Evolutionary conservation across 2,797 vertebrate species (phyloP).

Genomic region (Chloroceryle inda): DNA sequence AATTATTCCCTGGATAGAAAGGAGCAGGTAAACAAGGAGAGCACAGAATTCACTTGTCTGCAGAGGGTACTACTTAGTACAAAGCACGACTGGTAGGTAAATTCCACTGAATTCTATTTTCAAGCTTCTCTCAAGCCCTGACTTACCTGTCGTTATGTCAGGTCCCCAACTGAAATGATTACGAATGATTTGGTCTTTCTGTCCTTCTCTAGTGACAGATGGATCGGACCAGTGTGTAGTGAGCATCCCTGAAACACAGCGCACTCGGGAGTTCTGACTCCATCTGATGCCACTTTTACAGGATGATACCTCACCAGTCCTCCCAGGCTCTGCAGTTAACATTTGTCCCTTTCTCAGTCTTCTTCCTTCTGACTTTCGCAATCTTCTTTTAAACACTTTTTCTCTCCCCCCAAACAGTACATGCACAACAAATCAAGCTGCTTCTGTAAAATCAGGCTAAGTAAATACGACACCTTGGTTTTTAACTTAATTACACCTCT

Average conservation of each 20-base stretch:
- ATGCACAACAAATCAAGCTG: neutral
- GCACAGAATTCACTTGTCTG: neutral
- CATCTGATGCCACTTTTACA: neutral
- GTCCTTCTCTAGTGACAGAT: neutral
- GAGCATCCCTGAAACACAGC: neutral
- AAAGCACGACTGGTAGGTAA: neutral
- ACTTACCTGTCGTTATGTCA: neutral
- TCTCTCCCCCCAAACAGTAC: neutral
- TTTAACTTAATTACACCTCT: neutral
- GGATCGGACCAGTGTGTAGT: neutral
- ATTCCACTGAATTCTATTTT: neutral
- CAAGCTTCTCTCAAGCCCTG: neutral
- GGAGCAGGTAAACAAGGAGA: neutral
- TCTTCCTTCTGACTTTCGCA: neutral
- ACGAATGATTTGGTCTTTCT: neutral
- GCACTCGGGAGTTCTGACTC: neutral
- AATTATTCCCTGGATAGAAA: neutral
- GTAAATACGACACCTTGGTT: neutral
- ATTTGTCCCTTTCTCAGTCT: neutral
- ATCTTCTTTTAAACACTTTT: neutral
- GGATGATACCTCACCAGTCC: neutral
- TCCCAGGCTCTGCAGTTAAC: neutral
- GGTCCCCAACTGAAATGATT: neutral
- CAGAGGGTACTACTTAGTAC: neutral
- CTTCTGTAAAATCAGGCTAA: neutral